Percentiles rank a stretch among this genome's conserved stretches.
These are phyloP conservation scores for Arenaria interpres DNA, from an alignment of 2,113 vertebrate species.

Conservation along the genomic window DNA sequence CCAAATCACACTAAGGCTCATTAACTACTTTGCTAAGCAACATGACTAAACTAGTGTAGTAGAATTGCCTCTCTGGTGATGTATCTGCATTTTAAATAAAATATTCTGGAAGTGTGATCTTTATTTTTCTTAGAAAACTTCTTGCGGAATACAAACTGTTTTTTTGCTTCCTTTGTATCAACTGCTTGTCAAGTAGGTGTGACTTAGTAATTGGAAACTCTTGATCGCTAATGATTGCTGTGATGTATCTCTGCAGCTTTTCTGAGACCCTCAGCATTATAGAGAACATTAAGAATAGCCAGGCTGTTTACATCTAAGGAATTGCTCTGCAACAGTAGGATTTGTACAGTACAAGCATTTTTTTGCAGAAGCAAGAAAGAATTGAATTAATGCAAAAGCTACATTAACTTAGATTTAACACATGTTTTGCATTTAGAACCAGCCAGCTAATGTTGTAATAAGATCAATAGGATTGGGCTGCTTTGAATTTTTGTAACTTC, in stretches of 20 bases:
- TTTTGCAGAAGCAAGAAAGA: constrained; percentile 57
- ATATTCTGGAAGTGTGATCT: background rate
- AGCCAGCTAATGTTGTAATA: background rate
- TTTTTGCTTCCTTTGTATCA: constrained; percentile 43
- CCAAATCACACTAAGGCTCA: background rate
- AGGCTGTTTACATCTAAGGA: constrained; percentile 45
- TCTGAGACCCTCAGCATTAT: constrained; percentile 15
- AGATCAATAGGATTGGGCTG: background rate
- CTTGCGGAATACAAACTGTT: constrained; percentile 22
- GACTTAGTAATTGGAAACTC: constrained; percentile 62
- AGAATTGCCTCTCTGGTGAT: background rate
- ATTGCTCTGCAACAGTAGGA: constrained; percentile 31
- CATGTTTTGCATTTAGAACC: background rate
- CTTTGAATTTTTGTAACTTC: constrained; percentile 3
- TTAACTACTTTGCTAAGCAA: background rate
- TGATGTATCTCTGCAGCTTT: constrained; percentile 34
- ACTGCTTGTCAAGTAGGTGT: constrained; percentile 47
- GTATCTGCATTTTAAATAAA: background rate
- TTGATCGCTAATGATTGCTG: constrained; percentile 54
- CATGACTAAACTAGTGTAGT: background rate
- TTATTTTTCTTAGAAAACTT: constrained; percentile 32
- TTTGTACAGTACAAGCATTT: constrained; percentile 52
- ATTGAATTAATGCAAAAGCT: constrained; percentile 6
- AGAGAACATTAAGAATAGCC: constrained; percentile 47
- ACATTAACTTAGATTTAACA: background rate